phyloP scores from a whole-genome alignment of 2,113 vertebrate genomes.

The Trogon surrucura region DNA sequence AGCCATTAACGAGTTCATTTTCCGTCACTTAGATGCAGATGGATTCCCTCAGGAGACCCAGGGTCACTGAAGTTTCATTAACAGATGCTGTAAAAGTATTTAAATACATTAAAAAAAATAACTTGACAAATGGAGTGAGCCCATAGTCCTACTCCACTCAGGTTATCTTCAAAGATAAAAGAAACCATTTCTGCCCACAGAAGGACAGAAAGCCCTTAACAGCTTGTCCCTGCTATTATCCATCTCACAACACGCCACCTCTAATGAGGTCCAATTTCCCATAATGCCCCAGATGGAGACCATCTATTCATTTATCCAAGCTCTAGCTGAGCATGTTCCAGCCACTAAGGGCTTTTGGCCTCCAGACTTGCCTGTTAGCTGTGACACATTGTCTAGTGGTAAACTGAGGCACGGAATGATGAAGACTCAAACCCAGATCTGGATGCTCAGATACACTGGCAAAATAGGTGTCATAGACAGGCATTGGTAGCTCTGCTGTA shows the following conservation, averaged over 20 bases:
- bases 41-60: conserved; percentile 35
- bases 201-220: conserved; percentile 31
- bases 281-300: not conserved
- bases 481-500: not conserved
- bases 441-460: not conserved
- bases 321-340: not conserved
- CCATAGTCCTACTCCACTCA: not conserved
- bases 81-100: conserved; percentile 37
- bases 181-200: not conserved
- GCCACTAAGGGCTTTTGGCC: not conserved
- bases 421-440: not conserved
- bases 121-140: not conserved
- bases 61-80: conserved; percentile 61
- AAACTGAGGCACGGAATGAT: not conserved
- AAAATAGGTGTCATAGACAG: accelerated
- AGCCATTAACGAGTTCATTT: conserved; percentile 70
- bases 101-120: conserved; percentile 24
- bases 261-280: not conserved
- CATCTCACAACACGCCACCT: not conserved
- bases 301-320: not conserved
- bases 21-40: conserved; percentile 61
- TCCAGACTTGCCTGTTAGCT: not conserved
- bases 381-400: not conserved
- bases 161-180: not conserved
- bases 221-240: conserved; percentile 7